These are phyloP conservation scores for Synanthedon andrenaeformis DNA, from an alignment of 2,888 invertebrate genomes.

Conservation along the genomic window DNA sequence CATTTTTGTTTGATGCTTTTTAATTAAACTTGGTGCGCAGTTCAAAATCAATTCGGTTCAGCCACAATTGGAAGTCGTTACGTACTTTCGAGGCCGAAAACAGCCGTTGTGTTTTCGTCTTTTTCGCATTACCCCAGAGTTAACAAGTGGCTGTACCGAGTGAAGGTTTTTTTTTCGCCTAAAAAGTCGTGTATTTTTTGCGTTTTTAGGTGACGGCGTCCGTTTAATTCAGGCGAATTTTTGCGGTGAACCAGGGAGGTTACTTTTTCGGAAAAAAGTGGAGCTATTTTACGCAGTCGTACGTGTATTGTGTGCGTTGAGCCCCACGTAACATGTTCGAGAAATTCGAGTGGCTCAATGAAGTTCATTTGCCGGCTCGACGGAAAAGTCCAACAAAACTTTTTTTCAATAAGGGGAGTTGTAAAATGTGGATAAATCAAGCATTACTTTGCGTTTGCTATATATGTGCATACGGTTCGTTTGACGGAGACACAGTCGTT, in stretches of 20 bases:
- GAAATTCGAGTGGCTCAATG: slow-evolving; percentile 13
- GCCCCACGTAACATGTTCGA: slow-evolving; percentile 8
- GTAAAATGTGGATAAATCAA: too few species aligned
- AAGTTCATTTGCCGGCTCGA: slow-evolving; percentile 9
- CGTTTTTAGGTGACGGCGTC: slow-evolving; percentile 10
- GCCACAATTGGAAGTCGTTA: not conserved
- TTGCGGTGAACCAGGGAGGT: slow-evolving; percentile 13
- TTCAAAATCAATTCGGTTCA: not conserved
- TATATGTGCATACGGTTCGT: too few species aligned
- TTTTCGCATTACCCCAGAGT: slow-evolving; percentile 1
- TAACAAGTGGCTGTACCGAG: slow-evolving; percentile 1
- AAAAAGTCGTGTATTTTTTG: not conserved
- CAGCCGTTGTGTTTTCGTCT: not conserved
- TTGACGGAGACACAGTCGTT: too few species aligned
- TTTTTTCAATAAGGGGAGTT: not conserved
- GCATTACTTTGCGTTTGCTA: too few species aligned
- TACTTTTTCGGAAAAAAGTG: slow-evolving; percentile 15
- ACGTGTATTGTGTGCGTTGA: slow-evolving; percentile 11
- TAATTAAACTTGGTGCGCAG: not conserved
- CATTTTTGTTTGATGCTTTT: not conserved
- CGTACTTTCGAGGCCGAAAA: not conserved
- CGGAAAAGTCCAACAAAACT: slow-evolving; percentile 9
- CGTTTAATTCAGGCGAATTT: slow-evolving; percentile 18
- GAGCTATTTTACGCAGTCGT: slow-evolving; percentile 11
- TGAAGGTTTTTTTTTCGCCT: not conserved